Evolutionary conservation across 2,113 vertebrate genomes (phyloP).

Genomic region (Alces alces): DNA sequence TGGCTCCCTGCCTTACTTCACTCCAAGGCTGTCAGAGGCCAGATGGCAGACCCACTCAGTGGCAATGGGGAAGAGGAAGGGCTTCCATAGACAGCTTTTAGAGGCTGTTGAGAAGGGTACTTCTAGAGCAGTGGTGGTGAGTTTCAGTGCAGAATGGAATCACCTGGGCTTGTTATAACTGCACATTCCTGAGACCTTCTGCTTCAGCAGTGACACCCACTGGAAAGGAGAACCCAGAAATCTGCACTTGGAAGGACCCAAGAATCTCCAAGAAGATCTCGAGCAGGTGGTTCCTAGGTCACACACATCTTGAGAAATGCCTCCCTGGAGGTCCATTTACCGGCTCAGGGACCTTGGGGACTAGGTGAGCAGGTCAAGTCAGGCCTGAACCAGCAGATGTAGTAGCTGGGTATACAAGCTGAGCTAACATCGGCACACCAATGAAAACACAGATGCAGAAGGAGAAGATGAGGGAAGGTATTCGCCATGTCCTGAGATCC

Average conservation of each 20-base stretch:
- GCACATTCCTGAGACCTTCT: not conserved
- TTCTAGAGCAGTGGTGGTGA: not conserved
- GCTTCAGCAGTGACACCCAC: not conserved
- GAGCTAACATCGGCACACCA: not conserved
- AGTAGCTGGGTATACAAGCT: not conserved
- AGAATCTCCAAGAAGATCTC: not conserved
- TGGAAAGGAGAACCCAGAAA: not conserved
- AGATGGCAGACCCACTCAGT: not conserved
- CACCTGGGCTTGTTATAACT: not conserved
- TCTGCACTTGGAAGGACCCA: not conserved
- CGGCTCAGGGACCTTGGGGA: not conserved
- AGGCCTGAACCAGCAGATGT: not conserved
- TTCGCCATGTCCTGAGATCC: not conserved
- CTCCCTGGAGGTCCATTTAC: not conserved
- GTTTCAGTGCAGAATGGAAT: not conserved
- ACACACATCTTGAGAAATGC: not conserved
- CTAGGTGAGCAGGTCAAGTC: not conserved
- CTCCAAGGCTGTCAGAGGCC: not conserved
- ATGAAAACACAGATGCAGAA: not conserved
- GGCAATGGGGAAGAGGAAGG: not conserved
- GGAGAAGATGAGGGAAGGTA: not conserved
- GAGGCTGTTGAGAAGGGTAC: not conserved
- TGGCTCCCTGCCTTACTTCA: not conserved
- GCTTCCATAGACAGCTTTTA: not conserved
- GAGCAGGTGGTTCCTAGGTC: not conserved